These are phyloP conservation scores for Fragum sueziense DNA, from an alignment of 2,888 invertebrate genomes.

Conservation along the genomic window DNA sequence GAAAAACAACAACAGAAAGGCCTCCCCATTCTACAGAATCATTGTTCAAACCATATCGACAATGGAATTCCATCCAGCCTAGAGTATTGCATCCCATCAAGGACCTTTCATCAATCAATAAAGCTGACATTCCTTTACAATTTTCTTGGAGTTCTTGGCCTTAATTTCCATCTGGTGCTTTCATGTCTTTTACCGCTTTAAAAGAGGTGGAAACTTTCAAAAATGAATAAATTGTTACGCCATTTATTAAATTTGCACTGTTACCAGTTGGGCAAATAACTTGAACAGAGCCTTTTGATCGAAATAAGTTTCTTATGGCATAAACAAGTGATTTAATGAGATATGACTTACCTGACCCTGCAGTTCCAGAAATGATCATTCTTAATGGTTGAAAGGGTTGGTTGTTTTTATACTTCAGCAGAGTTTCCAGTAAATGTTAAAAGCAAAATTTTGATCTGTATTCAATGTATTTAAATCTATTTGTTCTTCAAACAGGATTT, in stretches of 20 bases:
- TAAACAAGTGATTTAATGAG: slow-evolving; percentile 58
- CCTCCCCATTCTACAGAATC: slow-evolving; percentile 45
- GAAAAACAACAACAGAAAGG: slow-evolving; percentile 63
- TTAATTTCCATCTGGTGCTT: slow-evolving; percentile 49
- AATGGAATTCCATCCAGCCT: slow-evolving; percentile 52
- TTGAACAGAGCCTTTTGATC: slow-evolving; percentile 49
- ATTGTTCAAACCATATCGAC: slow-evolving; percentile 36
- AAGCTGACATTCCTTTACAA: slow-evolving; percentile 45
- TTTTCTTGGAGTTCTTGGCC: slow-evolving; percentile 52
- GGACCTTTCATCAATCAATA: slow-evolving; percentile 63
- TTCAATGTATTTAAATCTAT: slow-evolving; percentile 47
- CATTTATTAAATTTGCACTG: slow-evolving; percentile 61
- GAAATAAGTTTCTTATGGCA: slow-evolving; percentile 44
- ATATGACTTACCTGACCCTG: slow-evolving; percentile 59
- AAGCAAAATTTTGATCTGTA: slow-evolving; percentile 50
- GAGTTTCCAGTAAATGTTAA: slow-evolving; percentile 42
- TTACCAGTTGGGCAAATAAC: slow-evolving; percentile 62
- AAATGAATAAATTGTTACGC: slow-evolving; percentile 57
- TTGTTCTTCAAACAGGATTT: no score
- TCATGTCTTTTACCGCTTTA: slow-evolving; percentile 47
- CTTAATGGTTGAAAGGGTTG: slow-evolving; percentile 30
- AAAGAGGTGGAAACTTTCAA: slow-evolving; percentile 55
- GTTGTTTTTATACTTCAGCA: slow-evolving; percentile 27
- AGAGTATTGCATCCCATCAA: slow-evolving; percentile 51
- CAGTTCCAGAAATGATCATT: slow-evolving; percentile 58